phyloP scores from a whole-genome alignment of 2,888 invertebrate genomes.

The Parnassius mnemosyne region DNA sequence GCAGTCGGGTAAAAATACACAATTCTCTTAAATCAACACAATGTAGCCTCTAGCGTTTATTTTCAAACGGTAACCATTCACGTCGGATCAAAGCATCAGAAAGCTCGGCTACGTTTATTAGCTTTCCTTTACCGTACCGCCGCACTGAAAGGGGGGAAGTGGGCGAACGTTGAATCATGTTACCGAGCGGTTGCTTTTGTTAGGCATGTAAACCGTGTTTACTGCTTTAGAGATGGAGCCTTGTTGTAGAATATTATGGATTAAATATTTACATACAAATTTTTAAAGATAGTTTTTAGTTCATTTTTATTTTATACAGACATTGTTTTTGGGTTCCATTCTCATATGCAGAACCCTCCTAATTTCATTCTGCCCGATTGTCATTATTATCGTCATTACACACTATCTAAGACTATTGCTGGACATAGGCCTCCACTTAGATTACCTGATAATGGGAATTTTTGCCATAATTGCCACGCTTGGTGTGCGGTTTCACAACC shows the following conservation, averaged over 20 bases:
- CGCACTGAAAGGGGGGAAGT: slow-evolving; percentile 13
- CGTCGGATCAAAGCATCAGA: slow-evolving; percentile 7
- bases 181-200: slow-evolving; percentile 12
- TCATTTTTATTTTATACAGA: no score
- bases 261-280: not conserved
- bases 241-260: not conserved
- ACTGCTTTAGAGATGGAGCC: slow-evolving; percentile 7
- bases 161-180: slow-evolving; percentile 6
- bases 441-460: no score
- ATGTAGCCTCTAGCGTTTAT: not conserved
- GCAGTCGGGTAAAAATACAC: no score
- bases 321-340: no score
- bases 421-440: no score
- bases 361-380: no score
- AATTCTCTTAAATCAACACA: not conserved
- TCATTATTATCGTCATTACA: no score
- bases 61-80: slow-evolving; percentile 1
- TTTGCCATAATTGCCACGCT: no score
- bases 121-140: slow-evolving; percentile 10
- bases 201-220: slow-evolving; percentile 21
- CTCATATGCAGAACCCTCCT: no score
- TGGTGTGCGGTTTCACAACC: no score
- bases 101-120: slow-evolving; percentile 19
- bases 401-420: no score
- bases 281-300: no score